These are phyloP conservation scores for Mormyrus iriodes DNA, from an alignment of 2,113 vertebrate genomes.

Conservation along the genomic window DNA sequence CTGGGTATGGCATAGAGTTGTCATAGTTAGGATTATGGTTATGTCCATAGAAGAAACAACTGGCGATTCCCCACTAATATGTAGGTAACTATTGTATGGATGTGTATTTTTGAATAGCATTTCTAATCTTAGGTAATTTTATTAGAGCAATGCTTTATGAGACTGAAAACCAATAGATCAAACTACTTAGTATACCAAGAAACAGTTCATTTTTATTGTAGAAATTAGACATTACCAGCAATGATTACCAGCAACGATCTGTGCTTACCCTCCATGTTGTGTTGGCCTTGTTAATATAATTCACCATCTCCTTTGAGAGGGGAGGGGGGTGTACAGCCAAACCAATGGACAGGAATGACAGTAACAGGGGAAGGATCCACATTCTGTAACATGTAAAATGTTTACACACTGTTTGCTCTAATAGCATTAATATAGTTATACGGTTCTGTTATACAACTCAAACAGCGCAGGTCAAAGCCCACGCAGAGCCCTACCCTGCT, in stretches of 20 bases:
- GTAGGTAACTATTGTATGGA: neutral
- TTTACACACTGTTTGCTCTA: neutral
- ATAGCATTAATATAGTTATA: neutral
- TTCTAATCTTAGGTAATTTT: neutral
- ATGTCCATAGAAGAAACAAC: neutral
- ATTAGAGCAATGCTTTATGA: neutral
- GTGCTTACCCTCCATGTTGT: slow-evolving; percentile 83
- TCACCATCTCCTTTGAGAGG: slow-evolving; percentile 75
- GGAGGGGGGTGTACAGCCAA: slow-evolving; percentile 54
- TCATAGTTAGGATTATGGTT: neutral
- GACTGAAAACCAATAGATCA: neutral
- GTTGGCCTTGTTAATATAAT: slow-evolving; percentile 84
- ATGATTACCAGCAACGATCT: neutral
- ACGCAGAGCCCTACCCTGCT: neutral
- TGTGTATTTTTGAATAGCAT: neutral
- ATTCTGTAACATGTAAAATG: slow-evolving; percentile 53
- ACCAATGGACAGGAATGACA: slow-evolving; percentile 56
- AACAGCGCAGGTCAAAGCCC: neutral
- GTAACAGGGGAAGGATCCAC: slow-evolving; percentile 60
- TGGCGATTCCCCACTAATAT: neutral
- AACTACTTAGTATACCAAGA: too few species aligned
- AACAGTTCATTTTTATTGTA: neutral
- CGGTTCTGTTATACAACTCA: neutral
- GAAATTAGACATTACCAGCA: neutral
- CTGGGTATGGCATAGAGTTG: neutral